Base-by-base conservation (phyloP, 2,888 invertebrate species). In the Xanthia icteritia region DNA sequence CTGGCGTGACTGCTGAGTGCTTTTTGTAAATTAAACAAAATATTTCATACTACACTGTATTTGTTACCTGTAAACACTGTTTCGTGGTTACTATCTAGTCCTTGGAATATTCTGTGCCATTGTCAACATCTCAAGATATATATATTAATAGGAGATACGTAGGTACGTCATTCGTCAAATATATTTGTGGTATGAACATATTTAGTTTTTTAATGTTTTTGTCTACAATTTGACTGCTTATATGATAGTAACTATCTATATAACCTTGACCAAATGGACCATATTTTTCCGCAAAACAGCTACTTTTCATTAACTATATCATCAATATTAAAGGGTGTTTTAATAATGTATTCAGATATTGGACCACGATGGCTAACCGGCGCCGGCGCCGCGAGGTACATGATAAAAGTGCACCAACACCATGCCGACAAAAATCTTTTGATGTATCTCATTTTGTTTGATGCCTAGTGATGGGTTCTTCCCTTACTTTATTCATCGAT, bases 11-110 rank as follows among this genome's bases (percentile, higher is more conserved):
- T 42, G 17, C 42, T 58, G n/a, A 45, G 15, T 36, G 31, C 15
- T 77, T 17, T 45, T 73, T 70, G 61, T 61, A 42, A 45, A 51
- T 69, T 54, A 79, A 60, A 83, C 39, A 71, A 20, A 27, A 51
- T 48, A 63, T 79, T 79, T 70, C 23, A 60, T 79, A 66, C 70
- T 67, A 67, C 58, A 56, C 23, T 64, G 8, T 79, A 65, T 82
- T 73, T 73, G 68, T 72, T 63, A 51, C 39, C n/a, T 64, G 68
- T 60, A 66, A 51, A 79, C 27, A 73, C 11, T 42, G 9, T 61
- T 65, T 31, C 58, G 23, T 31, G 61, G 31, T 39, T 42, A 56
- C 20, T 20, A 48, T 64, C 13, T 31, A 11, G 66, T 58, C 39
- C 45, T 77, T 70, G 42, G 6, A 42, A 71, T 42, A 36, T 76